A percentile compares a stretch with the other conserved stretches of the same genome.
Evolutionary conservation across 2,113 vertebrate species (phyloP).

Genomic region (Hyperoodon ampullatus): DNA sequence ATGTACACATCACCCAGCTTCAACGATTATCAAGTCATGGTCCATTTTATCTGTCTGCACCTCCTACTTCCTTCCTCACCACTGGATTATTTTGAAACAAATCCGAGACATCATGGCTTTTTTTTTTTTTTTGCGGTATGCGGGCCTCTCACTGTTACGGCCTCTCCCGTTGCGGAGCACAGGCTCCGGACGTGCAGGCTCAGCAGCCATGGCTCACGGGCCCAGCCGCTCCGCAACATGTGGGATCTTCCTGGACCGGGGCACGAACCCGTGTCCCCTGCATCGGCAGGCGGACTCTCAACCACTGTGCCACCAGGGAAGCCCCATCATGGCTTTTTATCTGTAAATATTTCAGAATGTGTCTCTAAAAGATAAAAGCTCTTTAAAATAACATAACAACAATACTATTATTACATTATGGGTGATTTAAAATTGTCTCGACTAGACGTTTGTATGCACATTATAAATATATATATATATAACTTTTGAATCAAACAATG

Average conservation of each 20-base stretch:
- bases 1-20: not conserved
- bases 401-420: not conserved
- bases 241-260: no score
- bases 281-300: no score
- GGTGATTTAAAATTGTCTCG: not conserved
- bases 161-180: no score
- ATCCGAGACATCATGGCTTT: not conserved
- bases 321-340: not conserved
- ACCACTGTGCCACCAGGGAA: no score
- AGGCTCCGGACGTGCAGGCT: no score
- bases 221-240: no score
- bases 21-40: not conserved
- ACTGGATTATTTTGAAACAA: slow-evolving; percentile 5
- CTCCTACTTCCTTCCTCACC: not conserved
- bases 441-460: not conserved
- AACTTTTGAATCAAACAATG: not conserved
- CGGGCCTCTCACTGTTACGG: no score
- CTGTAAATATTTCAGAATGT: not conserved
- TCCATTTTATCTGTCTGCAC: not conserved
- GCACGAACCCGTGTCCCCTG: no score
- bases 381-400: not conserved
- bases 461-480: not conserved
- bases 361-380: not conserved
- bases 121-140: not conserved
- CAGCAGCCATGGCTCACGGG: no score